Base-by-base conservation (phyloP, 2,888 invertebrate genomes). In the Chesias legatella region DNA sequence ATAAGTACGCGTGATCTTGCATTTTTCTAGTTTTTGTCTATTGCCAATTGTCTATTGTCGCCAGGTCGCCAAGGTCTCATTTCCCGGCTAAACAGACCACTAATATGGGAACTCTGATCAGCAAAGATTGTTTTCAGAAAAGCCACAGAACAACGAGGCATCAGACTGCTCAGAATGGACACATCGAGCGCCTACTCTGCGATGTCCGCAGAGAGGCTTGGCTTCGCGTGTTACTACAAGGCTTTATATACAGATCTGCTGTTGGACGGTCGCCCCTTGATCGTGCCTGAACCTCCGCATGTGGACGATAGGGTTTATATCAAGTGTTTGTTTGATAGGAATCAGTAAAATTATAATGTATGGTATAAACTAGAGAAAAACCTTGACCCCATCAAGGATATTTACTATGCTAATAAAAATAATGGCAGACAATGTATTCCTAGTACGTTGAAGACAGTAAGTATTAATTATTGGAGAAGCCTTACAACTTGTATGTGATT, bases 121-220 rank as follows among this genome's bases (percentile, higher is more conserved):
- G 32, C 24, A 10, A 31, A 49, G 47, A 28, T 1, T 26, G 6
- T 13, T 21, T 52, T 90, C 88, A 94, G 93, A 59, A 89, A 90
- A 43, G 66, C 90, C 8, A 90, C 89, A 13, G 77, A 71, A 47
- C 79, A 90, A 38, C 71, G 78, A 33, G 88, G 88, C 11, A 89
- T 91, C 46, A 81, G 88, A 38, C 77, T 94, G 5, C 88, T 94
- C 43, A 90, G 94, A 13, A 90, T 92, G 26, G 92, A 95, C 54
- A 94, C 95, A 44, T 92, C 93, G 3, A 95, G 95, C 60, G 90
- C 91, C 43, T 95, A 90, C 73, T 94, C 95, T 1, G 94, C 94
- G 0, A 91, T 90, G 67, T 91, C 94, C 0, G 91, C 94, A 33
- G 91, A 92, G 48, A 90, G 91, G 56, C 77, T 92, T 11, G 94